Evolutionary conservation across 2,888 invertebrate species (phyloP).

Genomic region (Lasioglossum malachurum): DNA sequence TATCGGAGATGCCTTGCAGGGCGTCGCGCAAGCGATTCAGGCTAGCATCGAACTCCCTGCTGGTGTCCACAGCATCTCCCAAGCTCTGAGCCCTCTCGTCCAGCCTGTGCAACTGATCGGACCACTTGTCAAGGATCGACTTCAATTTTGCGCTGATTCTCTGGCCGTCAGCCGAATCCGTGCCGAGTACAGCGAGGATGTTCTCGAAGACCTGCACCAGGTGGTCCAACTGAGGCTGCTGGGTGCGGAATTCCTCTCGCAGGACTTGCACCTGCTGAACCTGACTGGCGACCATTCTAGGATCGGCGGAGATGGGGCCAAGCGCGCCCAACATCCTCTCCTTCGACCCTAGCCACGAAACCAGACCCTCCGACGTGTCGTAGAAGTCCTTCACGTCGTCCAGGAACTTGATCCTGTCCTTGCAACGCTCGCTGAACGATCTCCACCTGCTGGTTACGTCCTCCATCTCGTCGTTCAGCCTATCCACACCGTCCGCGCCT

Average conservation of each 20-base stretch:
- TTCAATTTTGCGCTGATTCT: constrained; percentile 90
- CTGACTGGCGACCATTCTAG: constrained; percentile 97
- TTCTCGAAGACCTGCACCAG: constrained; percentile 93
- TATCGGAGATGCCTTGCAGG: constrained; percentile 94
- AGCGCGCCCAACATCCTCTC: constrained; percentile 98
- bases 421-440: constrained; percentile 93
- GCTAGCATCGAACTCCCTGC: constrained; percentile 96
- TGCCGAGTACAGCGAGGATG: constrained; percentile 88
- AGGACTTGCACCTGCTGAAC: constrained; percentile 96
- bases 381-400: constrained; percentile 97
- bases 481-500: constrained; percentile 93
- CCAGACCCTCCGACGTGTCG: constrained; percentile 93
- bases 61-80: constrained; percentile 96
- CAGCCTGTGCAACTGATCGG: constrained; percentile 91
- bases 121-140: constrained; percentile 92
- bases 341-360: constrained; percentile 95
- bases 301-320: constrained; percentile 98
- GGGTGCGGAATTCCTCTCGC: constrained; percentile 96
- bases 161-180: constrained; percentile 87
- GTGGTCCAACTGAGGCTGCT: constrained; percentile 95
- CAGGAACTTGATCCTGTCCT: constrained; percentile 90
- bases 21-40: constrained; percentile 93
- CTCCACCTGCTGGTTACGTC: constrained; percentile 94
- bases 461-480: constrained; percentile 93
- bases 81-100: constrained; percentile 95